Conservation (phyloP, 2,888 invertebrate genomes). For the Scaptomyza reducta region DNA sequence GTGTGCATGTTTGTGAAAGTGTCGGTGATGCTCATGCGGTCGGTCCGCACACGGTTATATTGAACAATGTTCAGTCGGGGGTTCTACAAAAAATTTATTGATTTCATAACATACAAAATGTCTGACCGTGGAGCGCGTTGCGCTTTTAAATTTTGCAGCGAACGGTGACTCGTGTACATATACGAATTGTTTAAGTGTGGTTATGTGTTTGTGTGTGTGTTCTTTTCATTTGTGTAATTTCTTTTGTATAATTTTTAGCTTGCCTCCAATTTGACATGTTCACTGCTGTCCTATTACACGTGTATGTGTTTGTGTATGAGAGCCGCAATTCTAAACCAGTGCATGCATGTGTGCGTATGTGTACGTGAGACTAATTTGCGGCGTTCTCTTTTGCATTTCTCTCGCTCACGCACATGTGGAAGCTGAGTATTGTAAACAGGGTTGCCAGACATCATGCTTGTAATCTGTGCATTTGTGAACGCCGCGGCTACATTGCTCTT, state of each 20-base stretch:
- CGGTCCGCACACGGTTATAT: constrained; percentile 37
- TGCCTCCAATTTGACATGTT: constrained; percentile 65
- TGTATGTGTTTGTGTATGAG: constrained; percentile 34
- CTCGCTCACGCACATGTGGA: constrained; percentile 69
- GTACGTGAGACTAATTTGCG: constrained; percentile 36
- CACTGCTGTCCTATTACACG: constrained; percentile 41
- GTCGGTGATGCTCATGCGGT: constrained; percentile 51
- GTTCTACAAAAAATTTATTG: constrained; percentile 70
- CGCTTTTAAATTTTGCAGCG: constrained; percentile 57
- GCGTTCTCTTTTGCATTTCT: constrained; percentile 53
- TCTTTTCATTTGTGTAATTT: constrained; percentile 67
- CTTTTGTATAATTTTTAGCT: constrained; percentile 71
- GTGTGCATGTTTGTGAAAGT: constrained; percentile 38
- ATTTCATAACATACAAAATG: constrained; percentile 80
- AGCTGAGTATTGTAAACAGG: constrained; percentile 63
- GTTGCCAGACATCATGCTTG: constrained; percentile 50
- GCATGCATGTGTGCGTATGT: constrained; percentile 30
- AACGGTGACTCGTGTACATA: constrained; percentile 50
- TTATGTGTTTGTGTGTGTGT: constrained; percentile 22
- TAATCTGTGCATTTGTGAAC: constrained; percentile 33
- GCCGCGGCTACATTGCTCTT: no score
- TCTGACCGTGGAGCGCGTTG: constrained; percentile 49
- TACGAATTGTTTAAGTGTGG: constrained; percentile 3
- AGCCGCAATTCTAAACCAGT: constrained; percentile 70
- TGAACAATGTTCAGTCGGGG: constrained; percentile 46